A percentile compares a stretch with the other conserved stretches of the same genome.
phyloP scores from a whole-genome alignment of 2,797 vertebrate species.

The Urosaurus nigricauda region DNA sequence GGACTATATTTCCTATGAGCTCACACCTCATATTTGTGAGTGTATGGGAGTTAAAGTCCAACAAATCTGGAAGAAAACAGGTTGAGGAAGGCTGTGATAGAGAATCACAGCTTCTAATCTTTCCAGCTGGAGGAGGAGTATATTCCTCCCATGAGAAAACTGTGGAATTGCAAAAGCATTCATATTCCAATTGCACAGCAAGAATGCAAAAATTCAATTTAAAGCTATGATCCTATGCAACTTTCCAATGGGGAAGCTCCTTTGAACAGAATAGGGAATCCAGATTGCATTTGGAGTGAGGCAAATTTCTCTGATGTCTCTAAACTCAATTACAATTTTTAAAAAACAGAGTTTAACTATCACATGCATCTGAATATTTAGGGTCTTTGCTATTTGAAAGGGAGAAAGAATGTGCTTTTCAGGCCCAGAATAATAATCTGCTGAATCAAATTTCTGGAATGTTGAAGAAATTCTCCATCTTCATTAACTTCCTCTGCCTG shows the following conservation, averaged over 20 bases:
- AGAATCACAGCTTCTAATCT: neutral
- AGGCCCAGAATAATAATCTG: neutral
- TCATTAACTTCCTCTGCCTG: constrained; percentile 26
- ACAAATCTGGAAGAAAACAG: neutral
- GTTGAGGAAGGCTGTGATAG: neutral
- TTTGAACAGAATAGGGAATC: neutral
- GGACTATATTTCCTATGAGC: no score
- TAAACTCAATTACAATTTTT: constrained; percentile 16
- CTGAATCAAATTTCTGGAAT: constrained; percentile 29
- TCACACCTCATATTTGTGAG: no score
- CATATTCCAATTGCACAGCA: neutral
- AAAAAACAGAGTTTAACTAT: neutral
- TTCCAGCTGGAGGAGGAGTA: neutral
- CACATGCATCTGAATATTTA: neutral
- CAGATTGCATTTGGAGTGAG: neutral
- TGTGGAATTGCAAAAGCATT: neutral
- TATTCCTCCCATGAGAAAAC: neutral
- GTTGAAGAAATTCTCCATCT: constrained; percentile 25
- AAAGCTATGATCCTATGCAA: neutral
- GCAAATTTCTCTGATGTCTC: no score
- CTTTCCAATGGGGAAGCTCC: neutral
- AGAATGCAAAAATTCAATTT: neutral
- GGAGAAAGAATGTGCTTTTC: neutral
- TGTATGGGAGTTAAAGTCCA: no score
- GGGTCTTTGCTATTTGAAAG: neutral